Percentiles rank a stretch among this genome's conserved stretches.
These are phyloP conservation scores for Agrotis puta DNA, from an alignment of 2,888 invertebrate species.

Conservation along the genomic window DNA sequence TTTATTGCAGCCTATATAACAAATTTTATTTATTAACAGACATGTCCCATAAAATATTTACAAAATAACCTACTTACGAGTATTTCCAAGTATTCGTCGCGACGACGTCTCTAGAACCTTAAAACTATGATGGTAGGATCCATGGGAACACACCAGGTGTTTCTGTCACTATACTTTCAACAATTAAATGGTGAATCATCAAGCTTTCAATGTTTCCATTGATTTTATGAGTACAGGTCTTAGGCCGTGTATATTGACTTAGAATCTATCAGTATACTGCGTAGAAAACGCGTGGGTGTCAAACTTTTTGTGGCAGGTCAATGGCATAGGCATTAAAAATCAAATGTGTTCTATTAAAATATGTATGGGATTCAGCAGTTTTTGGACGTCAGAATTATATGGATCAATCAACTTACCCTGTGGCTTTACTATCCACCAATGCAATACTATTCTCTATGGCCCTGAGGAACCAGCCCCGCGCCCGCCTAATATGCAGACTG, in stretches of 20 bases:
- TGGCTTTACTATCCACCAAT: no score
- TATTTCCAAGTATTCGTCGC: constrained; percentile 18
- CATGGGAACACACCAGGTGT: constrained; percentile 49
- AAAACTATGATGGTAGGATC: constrained; percentile 37
- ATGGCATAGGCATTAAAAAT: constrained; percentile 7
- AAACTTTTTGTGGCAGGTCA: not conserved
- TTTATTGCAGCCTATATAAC: constrained; percentile 11
- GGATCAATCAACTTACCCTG: no score
- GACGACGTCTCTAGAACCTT: constrained; percentile 19
- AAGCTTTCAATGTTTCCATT: constrained; percentile 38
- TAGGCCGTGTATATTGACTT: constrained; percentile 14
- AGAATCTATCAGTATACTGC: constrained; percentile 14
- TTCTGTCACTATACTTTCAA: constrained; percentile 25
- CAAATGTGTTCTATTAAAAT: not conserved
- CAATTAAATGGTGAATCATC: constrained; percentile 52
- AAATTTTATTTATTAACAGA: constrained; percentile 30
- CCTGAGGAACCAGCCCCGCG: no score
- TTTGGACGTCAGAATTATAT: not conserved
- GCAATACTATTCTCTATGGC: no score
- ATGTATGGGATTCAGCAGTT: not conserved
- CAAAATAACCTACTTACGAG: constrained; percentile 8
- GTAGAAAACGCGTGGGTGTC: constrained; percentile 17
- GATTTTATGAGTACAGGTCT: constrained; percentile 30
- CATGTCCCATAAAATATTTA: constrained; percentile 43
- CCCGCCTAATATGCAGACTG: no score